Conservation (phyloP, 2,113 vertebrate genomes). For the Halichoerus grypus region DNA sequence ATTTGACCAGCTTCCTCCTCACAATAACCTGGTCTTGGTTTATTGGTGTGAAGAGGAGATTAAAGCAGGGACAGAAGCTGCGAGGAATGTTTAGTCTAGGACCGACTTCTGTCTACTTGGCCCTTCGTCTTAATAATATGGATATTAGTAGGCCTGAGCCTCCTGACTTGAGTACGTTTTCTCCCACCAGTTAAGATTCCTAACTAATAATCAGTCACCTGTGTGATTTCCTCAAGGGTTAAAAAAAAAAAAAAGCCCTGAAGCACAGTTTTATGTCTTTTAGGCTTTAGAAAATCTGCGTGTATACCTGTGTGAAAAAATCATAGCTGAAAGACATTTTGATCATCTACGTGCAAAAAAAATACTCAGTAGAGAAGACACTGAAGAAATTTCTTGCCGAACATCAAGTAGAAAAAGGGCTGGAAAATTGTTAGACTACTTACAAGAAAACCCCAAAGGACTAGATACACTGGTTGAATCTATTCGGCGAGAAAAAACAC, state of each 20-base stretch:
- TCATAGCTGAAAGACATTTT: slow-evolving; percentile 96
- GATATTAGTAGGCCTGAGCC: not conserved
- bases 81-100: not conserved
- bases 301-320: slow-evolving; percentile 96
- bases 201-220: not conserved
- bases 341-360: slow-evolving; percentile 96
- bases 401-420: slow-evolving; percentile 93
- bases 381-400: slow-evolving; percentile 96
- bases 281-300: slow-evolving; percentile 92
- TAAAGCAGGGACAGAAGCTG: not conserved
- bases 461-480: slow-evolving; percentile 95
- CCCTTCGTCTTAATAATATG: not conserved
- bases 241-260: not conserved
- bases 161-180: not conserved
- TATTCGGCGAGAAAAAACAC: slow-evolving; percentile 92
- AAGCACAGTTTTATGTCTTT: slow-evolving; percentile 73
- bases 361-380: slow-evolving; percentile 96
- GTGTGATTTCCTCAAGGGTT: not conserved
- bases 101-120: not conserved
- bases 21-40: not conserved
- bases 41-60: not conserved
- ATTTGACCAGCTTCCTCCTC: not conserved
- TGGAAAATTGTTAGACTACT: slow-evolving; percentile 94
- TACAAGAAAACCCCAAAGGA: slow-evolving; percentile 96
- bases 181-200: not conserved